These are phyloP conservation scores for Piscicola geometra DNA, from an alignment of 2,888 invertebrate genomes.

Conservation along the genomic window DNA sequence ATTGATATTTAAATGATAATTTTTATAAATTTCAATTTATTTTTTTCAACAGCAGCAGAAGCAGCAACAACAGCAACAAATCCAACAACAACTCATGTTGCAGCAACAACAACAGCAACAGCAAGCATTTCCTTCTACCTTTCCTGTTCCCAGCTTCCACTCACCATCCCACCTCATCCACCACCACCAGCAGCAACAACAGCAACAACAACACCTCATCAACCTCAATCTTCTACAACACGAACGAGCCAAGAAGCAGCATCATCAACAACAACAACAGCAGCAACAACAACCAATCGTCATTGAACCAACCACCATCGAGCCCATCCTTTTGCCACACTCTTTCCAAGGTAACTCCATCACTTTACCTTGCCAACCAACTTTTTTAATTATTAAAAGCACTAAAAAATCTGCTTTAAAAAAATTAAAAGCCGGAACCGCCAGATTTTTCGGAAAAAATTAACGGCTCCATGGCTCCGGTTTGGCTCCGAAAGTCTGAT, in stretches of 20 bases:
- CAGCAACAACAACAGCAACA: not conserved
- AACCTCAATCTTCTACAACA: constrained; percentile 40
- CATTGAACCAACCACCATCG: constrained; percentile 36
- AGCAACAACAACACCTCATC: constrained; percentile 34
- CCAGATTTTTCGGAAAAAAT: too few relatives aligned
- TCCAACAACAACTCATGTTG: constrained; percentile 10
- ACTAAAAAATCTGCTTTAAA: too few relatives aligned
- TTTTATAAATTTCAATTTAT: not conserved
- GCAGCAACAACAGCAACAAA: not conserved
- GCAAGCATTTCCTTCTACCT: not conserved
- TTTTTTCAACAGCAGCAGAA: constrained; percentile 11
- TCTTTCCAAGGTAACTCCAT: constrained; percentile 19
- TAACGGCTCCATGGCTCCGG: too few relatives aligned
- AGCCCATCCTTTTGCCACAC: constrained; percentile 17
- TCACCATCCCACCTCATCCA: constrained; percentile 23
- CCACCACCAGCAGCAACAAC: constrained; percentile 23
- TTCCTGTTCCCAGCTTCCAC: constrained; percentile 9
- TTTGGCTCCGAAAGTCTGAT: too few relatives aligned
- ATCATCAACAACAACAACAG: constrained; percentile 34
- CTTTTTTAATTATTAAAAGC: too few relatives aligned
- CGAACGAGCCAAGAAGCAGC: constrained; percentile 38
- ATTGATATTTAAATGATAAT: not conserved
- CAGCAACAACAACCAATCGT: constrained; percentile 37
- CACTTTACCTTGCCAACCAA: too few relatives aligned
- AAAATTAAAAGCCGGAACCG: too few relatives aligned